Percentiles rank a stretch among this genome's conserved stretches.
These are phyloP conservation scores for Cliona cf. orientalis DNA, from an alignment of 37 sponge, comb jelly and placozoan species.

Conservation along the genomic window DNA sequence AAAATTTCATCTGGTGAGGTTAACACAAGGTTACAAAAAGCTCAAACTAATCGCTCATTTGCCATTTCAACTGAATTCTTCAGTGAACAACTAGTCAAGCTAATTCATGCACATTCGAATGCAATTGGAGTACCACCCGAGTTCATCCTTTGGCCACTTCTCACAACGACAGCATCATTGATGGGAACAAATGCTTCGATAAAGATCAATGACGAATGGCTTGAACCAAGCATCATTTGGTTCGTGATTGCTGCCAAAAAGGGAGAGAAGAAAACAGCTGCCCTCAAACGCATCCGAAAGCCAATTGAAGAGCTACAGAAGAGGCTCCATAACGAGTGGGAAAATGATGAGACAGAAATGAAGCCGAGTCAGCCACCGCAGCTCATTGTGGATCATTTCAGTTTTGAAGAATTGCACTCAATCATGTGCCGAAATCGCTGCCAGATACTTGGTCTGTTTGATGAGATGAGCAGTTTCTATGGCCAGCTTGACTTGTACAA, in stretches of 20 bases:
- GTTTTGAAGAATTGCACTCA: slow-evolving; percentile 4
- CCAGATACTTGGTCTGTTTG: neutral
- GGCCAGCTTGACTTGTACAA: too few species aligned
- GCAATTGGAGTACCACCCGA: slow-evolving; percentile 19
- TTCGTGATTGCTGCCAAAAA: slow-evolving; percentile 18
- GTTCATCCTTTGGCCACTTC: slow-evolving; percentile 18
- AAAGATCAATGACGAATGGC: slow-evolving; percentile 1
- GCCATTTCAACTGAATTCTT: neutral
- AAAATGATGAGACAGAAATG: neutral
- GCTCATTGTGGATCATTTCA: slow-evolving; percentile 5
- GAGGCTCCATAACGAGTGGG: neutral
- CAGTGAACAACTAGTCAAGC: neutral
- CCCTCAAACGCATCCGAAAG: neutral
- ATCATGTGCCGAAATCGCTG: neutral
- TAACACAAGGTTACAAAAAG: neutral
- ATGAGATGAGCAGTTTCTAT: slow-evolving; percentile 16
- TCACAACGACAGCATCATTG: slow-evolving; percentile 15
- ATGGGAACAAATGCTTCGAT: slow-evolving; percentile 26
- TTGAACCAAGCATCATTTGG: slow-evolving; percentile 15
- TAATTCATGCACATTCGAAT: slow-evolving; percentile 10
- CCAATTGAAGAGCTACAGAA: neutral
- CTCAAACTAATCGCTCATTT: neutral
- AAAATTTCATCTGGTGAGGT: neutral
- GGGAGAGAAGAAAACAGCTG: slow-evolving; percentile 21
- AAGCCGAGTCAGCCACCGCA: neutral